Evolutionary conservation across 2,888 invertebrate species (phyloP).

Genomic region (Nematopogon swammerdamellus): DNA sequence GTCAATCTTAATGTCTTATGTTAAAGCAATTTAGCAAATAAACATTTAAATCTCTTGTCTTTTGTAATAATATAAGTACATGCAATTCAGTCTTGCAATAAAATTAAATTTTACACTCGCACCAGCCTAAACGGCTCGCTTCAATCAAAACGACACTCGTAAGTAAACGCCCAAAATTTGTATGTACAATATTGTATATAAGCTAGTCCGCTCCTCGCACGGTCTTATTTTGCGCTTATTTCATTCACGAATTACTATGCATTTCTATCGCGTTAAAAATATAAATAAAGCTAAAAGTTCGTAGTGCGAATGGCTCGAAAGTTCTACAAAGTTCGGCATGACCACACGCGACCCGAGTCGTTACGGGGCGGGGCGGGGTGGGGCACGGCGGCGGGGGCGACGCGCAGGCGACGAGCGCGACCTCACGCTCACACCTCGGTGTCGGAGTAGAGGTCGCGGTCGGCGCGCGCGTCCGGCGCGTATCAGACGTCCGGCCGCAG

Average conservation of each 20-base stretch:
- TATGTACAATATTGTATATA: neutral
- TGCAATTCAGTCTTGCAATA: neutral
- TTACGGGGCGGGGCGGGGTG: neutral
- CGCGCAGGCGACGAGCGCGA: neutral
- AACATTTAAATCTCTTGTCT: neutral
- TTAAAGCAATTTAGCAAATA: too few relatives aligned
- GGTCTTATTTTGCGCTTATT: neutral
- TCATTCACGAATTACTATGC: neutral
- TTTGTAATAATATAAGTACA: neutral
- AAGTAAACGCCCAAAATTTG: neutral
- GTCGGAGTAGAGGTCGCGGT: neutral
- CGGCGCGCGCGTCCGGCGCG: slow-evolving; percentile 8
- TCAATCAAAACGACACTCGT: neutral
- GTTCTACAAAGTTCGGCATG: neutral
- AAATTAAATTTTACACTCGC: neutral
- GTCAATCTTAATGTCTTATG: too few relatives aligned
- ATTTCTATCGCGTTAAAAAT: neutral
- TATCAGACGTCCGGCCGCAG: slow-evolving; percentile 41
- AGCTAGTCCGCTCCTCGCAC: neutral
- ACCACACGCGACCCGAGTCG: neutral
- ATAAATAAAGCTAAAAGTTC: neutral
- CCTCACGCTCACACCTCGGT: neutral
- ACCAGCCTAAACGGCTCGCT: neutral
- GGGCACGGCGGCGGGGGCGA: neutral
- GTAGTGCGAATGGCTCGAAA: neutral